phyloP scores from a whole-genome alignment of 2,888 invertebrate species.

The Bimastos eiseni region DNA sequence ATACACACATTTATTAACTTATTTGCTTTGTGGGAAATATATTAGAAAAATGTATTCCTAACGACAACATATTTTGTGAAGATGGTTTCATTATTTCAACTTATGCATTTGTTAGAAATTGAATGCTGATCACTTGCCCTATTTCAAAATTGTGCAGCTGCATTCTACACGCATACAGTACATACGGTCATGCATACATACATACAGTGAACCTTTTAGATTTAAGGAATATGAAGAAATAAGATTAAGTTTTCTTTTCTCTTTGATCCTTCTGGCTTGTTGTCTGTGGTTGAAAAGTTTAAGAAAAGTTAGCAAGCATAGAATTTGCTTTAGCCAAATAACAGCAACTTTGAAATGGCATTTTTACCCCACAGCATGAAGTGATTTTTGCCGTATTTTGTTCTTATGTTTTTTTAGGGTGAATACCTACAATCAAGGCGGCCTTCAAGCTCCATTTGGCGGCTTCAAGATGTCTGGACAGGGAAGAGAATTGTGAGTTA shows the following conservation, averaged over 20 bases:
- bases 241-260: not conserved
- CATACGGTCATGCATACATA: not conserved
- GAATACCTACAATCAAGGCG: slow-evolving; percentile 36
- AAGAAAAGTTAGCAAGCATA: not conserved
- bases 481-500: slow-evolving; percentile 46
- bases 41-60: not conserved
- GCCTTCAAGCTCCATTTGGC: slow-evolving; percentile 40
- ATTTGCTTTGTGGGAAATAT: too few species aligned
- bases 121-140: not conserved
- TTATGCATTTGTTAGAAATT: not conserved
- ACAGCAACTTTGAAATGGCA: not conserved
- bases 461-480: slow-evolving; percentile 42
- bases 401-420: slow-evolving; percentile 33
- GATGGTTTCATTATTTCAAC: not conserved
- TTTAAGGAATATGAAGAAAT: not conserved
- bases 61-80: not conserved
- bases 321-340: not conserved
- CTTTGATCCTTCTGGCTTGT: not conserved
- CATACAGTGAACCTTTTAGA: not conserved
- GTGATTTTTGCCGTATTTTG: not conserved
- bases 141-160: not conserved
- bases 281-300: not conserved
- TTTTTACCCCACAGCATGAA: not conserved
- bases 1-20: not conserved
- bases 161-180: not conserved